These are phyloP conservation scores for Dallia pectoralis DNA, from an alignment of 2,797 vertebrate species.

Conservation along the genomic window DNA sequence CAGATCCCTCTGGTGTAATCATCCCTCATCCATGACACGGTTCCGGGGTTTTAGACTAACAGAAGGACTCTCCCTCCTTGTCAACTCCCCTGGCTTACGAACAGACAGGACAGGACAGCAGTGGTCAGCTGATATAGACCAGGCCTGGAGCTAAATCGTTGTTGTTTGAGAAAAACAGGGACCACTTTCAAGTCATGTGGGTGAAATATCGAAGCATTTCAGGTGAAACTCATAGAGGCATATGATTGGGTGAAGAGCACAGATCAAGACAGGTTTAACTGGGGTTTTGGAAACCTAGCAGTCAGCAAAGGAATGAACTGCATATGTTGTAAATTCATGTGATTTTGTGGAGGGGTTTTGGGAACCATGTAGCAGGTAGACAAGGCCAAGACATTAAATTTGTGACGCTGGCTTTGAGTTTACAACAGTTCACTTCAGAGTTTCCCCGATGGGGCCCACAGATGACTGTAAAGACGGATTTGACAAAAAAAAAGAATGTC, in stretches of 20 bases:
- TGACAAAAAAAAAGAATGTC: constrained; percentile 38
- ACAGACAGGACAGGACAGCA: constrained; percentile 14
- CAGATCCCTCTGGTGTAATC: neutral
- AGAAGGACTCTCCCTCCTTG: neutral
- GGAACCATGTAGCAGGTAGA: neutral
- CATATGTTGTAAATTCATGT: neutral
- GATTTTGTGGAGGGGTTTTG: neutral
- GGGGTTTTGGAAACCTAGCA: constrained; percentile 1
- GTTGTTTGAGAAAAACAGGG: constrained; percentile 39
- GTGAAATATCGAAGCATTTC: constrained; percentile 40
- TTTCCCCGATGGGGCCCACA: constrained; percentile 5
- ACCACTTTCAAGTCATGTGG: constrained; percentile 48
- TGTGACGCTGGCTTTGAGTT: no score
- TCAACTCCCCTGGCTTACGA: neutral
- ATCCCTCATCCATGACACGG: neutral
- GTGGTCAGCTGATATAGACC: constrained; percentile 45
- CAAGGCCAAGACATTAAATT: constrained; percentile 4
- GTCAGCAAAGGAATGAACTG: neutral
- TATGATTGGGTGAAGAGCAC: neutral
- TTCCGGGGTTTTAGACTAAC: neutral
- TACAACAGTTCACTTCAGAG: constrained; percentile 19
- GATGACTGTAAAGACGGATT: constrained; percentile 33
- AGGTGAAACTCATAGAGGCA: constrained; percentile 22
- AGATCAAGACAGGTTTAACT: neutral
- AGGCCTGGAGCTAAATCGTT: constrained; percentile 50